Evolutionary conservation across 2,113 vertebrate species (phyloP).

Genomic region (Todiramphus chloris): DNA sequence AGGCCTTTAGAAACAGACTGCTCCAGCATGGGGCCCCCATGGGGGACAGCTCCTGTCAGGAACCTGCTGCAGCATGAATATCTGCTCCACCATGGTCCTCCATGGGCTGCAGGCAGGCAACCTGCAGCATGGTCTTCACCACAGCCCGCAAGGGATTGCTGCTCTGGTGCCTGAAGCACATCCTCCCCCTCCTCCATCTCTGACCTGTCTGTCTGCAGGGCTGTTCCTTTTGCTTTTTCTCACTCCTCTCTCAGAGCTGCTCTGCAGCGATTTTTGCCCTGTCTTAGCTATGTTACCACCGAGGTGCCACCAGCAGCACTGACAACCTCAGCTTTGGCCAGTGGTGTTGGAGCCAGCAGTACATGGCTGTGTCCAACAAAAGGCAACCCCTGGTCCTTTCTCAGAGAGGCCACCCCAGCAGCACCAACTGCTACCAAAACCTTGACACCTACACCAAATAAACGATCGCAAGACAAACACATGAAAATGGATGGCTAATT

Average conservation of each 20-base stretch:
- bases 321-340: neutral
- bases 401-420: neutral
- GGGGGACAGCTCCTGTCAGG: neutral
- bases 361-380: neutral
- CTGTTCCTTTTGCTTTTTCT: neutral
- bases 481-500: neutral
- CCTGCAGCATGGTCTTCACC: neutral
- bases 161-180: rapidly evolving
- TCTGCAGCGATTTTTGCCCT: neutral
- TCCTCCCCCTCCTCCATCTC: neutral
- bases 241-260: neutral
- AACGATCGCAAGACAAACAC: neutral
- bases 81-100: neutral
- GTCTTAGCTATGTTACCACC: neutral
- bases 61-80: rapidly evolving
- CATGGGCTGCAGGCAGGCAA: neutral
- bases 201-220: neutral
- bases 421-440: neutral
- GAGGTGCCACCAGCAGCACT: neutral
- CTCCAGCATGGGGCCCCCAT: neutral
- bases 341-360: rapidly evolving
- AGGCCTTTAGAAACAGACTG: neutral
- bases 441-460: neutral
- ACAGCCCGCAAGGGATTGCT: neutral
- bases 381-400: neutral